Evolutionary conservation across 2,797 vertebrate species (phyloP).

Genomic region (Squalus acanthias): DNA sequence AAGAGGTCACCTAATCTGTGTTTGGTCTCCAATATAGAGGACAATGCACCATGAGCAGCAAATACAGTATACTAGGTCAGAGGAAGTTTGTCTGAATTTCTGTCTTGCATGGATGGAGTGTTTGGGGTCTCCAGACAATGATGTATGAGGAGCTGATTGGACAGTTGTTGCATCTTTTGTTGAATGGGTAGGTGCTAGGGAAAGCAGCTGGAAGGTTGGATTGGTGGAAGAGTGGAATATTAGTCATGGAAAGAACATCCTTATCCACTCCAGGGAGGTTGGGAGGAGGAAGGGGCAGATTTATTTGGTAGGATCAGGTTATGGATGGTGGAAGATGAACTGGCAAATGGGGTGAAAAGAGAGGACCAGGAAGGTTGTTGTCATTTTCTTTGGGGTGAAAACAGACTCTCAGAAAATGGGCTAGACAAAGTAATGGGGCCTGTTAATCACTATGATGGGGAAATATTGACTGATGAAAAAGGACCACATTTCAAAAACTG

Average conservation of each 20-base stretch:
- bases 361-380: not conserved
- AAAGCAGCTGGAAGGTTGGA: not conserved
- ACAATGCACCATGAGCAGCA: not conserved
- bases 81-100: not conserved
- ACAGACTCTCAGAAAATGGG: not conserved
- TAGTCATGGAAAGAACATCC: not conserved
- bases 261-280: not conserved
- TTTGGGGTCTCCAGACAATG: not conserved
- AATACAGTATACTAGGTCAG: not conserved
- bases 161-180: not conserved
- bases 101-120: not conserved
- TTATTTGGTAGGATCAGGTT: not conserved
- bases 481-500: not conserved
- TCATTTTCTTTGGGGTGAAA: not conserved
- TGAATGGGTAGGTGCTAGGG: not conserved
- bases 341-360: not conserved
- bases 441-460: not conserved
- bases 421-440: not conserved
- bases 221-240: not conserved
- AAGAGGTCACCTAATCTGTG: not conserved
- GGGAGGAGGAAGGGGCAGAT: not conserved
- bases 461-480: not conserved
- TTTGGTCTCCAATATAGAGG: not conserved
- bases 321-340: not conserved
- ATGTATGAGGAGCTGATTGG: not conserved